Conservation (phyloP, 2,113 vertebrate species). For the Acinonyx jubatus region DNA sequence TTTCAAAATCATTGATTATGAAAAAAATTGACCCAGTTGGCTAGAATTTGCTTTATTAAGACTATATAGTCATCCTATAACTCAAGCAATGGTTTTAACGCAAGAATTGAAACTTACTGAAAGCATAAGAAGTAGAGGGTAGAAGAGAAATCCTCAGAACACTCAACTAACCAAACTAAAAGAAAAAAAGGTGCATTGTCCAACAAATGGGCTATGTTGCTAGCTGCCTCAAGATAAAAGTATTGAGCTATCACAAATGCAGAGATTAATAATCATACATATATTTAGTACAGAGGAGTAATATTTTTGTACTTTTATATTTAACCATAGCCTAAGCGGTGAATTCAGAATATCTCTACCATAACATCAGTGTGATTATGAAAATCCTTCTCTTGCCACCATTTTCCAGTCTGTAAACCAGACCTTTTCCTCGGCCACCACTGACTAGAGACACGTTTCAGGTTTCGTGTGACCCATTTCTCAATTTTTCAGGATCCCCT, state of each 20-base stretch:
- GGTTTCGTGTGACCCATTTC: neutral
- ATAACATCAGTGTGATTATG: neutral
- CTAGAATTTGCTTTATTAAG: neutral
- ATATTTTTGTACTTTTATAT: neutral
- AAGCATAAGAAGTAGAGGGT: neutral
- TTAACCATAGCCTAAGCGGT: neutral
- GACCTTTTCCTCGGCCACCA: neutral
- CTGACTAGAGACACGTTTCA: neutral
- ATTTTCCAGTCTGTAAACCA: neutral
- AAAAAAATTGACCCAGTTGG: neutral
- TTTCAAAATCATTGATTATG: neutral
- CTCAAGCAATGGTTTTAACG: slow-evolving; percentile 22
- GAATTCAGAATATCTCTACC: neutral
- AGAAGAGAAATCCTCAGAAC: neutral
- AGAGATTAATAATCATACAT: neutral
- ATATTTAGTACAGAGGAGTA: neutral
- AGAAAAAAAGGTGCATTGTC: neutral
- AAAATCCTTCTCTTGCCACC: neutral
- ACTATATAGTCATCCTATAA: neutral
- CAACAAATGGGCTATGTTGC: neutral
- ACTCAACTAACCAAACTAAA: neutral
- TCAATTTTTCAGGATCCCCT: neutral
- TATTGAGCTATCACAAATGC: neutral
- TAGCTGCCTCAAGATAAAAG: neutral
- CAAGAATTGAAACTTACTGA: neutral